These are phyloP conservation scores for Cephalopachus bancanus DNA, from an alignment of 2,797 vertebrate species.

Conservation along the genomic window DNA sequence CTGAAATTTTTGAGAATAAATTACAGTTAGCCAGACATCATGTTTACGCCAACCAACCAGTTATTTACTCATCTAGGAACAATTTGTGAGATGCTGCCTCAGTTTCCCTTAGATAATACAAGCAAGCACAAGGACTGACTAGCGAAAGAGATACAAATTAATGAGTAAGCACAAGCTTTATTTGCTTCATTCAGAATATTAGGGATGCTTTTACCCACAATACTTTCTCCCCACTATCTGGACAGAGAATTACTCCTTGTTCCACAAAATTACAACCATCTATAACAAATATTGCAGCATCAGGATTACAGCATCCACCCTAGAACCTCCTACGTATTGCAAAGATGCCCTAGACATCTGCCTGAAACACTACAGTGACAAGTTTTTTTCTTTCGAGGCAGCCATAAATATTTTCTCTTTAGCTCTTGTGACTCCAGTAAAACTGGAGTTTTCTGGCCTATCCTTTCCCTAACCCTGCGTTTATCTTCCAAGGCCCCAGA, in stretches of 20 bases:
- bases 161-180: constrained; percentile 4
- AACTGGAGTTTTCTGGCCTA: constrained; percentile 62
- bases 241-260: constrained; percentile 25
- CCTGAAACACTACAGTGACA: constrained; percentile 23
- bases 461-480: constrained; percentile 49
- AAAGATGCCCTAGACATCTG: constrained; percentile 50
- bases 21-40: not conserved
- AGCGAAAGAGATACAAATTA: not conserved
- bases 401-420: constrained; percentile 62
- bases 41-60: constrained; percentile 22
- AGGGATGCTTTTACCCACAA: constrained; percentile 2
- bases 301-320: not conserved
- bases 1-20: constrained; percentile 2
- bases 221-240: not conserved
- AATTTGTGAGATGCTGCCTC: constrained; percentile 28
- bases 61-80: not conserved
- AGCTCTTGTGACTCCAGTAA: constrained; percentile 66
- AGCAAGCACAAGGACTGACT: not conserved
- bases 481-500: constrained; percentile 35
- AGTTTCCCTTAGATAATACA: constrained; percentile 39
- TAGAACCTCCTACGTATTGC: not conserved
- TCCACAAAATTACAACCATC: constrained; percentile 67
- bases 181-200: not conserved
- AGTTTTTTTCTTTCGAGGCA: constrained; percentile 63
- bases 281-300: constrained; percentile 62